A percentile compares a stretch with the other conserved stretches of the same genome.
phyloP scores from a whole-genome alignment of 2,113 vertebrate species.

The Rhadina sibilatrix region DNA sequence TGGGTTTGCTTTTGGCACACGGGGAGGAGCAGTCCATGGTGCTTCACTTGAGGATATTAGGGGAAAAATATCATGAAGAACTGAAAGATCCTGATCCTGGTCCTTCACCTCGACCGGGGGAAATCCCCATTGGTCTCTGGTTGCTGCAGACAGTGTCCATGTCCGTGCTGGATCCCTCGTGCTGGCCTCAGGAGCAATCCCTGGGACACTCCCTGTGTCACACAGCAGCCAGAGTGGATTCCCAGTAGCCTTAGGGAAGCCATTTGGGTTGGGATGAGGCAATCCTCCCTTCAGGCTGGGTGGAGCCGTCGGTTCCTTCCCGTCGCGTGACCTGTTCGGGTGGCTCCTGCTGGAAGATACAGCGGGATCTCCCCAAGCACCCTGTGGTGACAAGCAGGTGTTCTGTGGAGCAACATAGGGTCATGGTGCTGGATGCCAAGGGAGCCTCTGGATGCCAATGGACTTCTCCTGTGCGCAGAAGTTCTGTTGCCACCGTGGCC shows the following conservation, averaged over 20 bases:
- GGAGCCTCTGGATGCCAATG: accelerated
- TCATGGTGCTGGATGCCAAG: accelerated
- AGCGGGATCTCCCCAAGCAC: accelerated
- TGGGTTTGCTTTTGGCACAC: accelerated
- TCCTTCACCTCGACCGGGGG: neutral
- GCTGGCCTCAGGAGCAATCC: neutral
- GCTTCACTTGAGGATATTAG: neutral
- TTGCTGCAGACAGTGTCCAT: accelerated
- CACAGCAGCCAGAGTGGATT: neutral
- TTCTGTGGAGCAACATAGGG: accelerated
- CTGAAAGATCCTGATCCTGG: neutral
- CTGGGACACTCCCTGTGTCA: neutral
- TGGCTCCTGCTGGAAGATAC: neutral
- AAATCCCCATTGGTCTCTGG: accelerated
- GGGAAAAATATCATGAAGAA: neutral
- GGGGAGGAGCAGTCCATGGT: accelerated
- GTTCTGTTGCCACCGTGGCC: accelerated
- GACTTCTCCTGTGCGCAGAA: neutral
- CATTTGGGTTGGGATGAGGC: neutral
- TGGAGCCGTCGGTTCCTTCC: neutral
- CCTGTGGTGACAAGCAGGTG: neutral
- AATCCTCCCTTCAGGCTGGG: neutral
- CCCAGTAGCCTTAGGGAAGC: neutral
- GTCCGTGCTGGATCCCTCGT: accelerated
- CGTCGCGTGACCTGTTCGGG: accelerated